phyloP scores from a whole-genome alignment of 2,797 vertebrate species.

The Leuciscus waleckii region DNA sequence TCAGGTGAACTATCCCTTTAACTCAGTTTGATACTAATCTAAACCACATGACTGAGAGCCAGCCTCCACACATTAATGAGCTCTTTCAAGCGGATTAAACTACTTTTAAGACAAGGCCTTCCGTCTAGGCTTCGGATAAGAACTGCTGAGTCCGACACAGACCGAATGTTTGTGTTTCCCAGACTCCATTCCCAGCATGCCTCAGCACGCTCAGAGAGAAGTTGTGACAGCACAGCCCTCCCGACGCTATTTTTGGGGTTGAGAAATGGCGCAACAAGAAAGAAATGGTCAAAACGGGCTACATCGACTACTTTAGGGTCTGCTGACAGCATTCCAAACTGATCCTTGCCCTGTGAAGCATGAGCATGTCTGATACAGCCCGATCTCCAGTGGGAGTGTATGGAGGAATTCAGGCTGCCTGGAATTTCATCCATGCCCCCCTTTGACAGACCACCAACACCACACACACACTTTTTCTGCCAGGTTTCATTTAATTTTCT shows the following conservation, averaged over 20 bases:
- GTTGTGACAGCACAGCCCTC: slow-evolving; percentile 19
- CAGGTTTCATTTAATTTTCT: neutral
- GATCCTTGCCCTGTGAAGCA: slow-evolving; percentile 29
- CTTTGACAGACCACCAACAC: slow-evolving; percentile 55
- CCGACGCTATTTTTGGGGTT: neutral
- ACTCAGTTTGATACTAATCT: neutral
- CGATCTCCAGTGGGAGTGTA: slow-evolving; percentile 18
- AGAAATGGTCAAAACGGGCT: neutral
- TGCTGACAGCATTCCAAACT: neutral
- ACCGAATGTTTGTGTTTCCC: slow-evolving; percentile 48
- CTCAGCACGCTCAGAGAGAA: slow-evolving; percentile 49
- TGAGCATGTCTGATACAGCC: neutral
- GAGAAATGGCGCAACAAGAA: neutral
- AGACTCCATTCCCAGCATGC: slow-evolving; percentile 58
- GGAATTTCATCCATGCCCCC: slow-evolving; percentile 62
- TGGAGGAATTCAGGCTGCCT: slow-evolving; percentile 64
- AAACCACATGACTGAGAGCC: neutral
- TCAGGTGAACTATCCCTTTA: too few relatives aligned
- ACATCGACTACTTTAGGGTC: slow-evolving; percentile 2
- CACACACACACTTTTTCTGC: neutral
- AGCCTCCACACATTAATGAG: neutral
- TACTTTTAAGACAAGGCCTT: neutral
- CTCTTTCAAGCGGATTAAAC: neutral
- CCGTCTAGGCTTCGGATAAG: neutral
- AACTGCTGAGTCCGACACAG: slow-evolving; percentile 28